These are phyloP conservation scores for Patiria pectinifera DNA, from an alignment of 53 echinoderm and acorn worm species.

Conservation along the genomic window DNA sequence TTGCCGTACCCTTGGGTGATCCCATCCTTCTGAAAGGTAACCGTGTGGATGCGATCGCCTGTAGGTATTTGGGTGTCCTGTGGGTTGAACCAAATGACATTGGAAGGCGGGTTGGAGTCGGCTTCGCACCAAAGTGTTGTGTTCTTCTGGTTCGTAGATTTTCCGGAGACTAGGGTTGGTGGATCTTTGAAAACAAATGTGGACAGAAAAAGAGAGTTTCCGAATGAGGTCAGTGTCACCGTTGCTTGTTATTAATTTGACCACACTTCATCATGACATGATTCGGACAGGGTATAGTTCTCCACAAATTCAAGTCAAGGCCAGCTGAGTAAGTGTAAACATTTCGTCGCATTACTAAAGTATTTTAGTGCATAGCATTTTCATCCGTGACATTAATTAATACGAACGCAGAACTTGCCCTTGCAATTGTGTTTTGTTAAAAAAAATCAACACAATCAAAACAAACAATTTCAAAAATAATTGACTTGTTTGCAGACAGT, in stretches of 20 bases:
- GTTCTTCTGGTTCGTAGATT: background rate
- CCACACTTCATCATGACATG: too few species aligned
- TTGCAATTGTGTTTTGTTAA: too few species aligned
- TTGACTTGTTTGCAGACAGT: too few species aligned
- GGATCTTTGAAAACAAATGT: constrained; percentile 1
- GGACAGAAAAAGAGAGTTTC: background rate
- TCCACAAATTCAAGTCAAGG: too few species aligned
- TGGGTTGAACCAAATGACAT: constrained; percentile 15
- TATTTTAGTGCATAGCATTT: too few species aligned
- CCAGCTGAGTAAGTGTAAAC: too few species aligned
- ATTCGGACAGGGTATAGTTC: too few species aligned
- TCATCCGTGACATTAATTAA: too few species aligned
- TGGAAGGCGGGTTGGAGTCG: constrained; percentile 22
- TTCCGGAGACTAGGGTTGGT: background rate
- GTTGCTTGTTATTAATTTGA: background rate
- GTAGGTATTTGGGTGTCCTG: background rate
- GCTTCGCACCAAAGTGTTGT: constrained; percentile 26
- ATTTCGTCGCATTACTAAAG: too few species aligned
- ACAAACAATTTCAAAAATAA: too few species aligned
- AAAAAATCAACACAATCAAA: too few species aligned
- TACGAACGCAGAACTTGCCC: too few species aligned
- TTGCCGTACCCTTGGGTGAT: background rate
- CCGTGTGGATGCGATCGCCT: background rate
- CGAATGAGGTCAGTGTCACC: background rate
- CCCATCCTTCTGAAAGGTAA: background rate